Percentiles rank a stretch among this genome's conserved stretches.
phyloP scores from a whole-genome alignment of 2,888 invertebrate genomes.

The Aleiodes testaceus region DNA sequence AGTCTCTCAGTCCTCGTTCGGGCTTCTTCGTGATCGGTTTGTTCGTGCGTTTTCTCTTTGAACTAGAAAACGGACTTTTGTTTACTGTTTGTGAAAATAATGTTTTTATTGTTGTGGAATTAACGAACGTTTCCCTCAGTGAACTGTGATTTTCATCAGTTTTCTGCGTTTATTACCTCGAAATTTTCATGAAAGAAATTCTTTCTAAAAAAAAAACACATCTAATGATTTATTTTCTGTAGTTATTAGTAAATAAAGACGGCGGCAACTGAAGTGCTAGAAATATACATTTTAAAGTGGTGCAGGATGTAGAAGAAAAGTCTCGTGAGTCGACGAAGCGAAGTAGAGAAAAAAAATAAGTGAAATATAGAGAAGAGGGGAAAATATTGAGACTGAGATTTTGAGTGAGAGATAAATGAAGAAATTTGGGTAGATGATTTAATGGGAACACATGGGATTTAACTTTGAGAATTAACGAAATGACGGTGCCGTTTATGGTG shows the following conservation, averaged over 20 bases:
- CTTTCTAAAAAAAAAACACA: not conserved
- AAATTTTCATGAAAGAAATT: not conserved
- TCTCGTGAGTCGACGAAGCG: constrained; percentile 19
- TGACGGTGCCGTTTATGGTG: constrained; percentile 43
- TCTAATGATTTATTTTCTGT: no score
- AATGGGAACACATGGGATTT: constrained; percentile 44
- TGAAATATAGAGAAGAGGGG: constrained; percentile 2
- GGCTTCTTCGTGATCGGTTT: constrained; percentile 60
- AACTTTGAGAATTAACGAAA: constrained; percentile 36
- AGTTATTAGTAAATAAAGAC: not conserved
- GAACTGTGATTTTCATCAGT: not conserved
- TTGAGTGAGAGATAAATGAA: constrained; percentile 11
- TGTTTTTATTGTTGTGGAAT: not conserved
- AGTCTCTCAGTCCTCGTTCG: constrained; percentile 66
- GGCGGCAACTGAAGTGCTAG: not conserved
- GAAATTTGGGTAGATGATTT: constrained; percentile 28
- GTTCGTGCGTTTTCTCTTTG: constrained; percentile 7
- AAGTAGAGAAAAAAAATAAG: constrained; percentile 2
- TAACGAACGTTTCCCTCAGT: not conserved
- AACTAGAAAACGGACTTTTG: not conserved
- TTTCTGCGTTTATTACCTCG: not conserved
- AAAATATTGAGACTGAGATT: constrained; percentile 13
- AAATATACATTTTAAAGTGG: constrained; percentile 17
- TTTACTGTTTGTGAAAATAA: constrained; percentile 14
- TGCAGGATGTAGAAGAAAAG: constrained; percentile 30